These are phyloP conservation scores for Aeoliscus strigatus DNA, from an alignment of 2,797 vertebrate species.

Conservation along the genomic window DNA sequence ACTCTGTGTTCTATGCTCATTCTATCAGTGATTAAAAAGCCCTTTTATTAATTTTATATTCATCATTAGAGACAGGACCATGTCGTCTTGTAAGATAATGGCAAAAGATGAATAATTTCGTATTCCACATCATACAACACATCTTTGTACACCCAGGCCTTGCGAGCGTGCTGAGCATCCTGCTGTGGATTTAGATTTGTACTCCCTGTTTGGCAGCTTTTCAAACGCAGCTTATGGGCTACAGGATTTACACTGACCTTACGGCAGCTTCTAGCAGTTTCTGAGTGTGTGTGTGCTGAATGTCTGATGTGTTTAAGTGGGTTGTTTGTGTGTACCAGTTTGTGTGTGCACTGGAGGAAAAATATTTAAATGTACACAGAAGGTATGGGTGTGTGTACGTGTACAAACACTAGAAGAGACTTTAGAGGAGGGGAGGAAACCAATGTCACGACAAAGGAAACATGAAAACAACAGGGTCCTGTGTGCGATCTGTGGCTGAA, in stretches of 20 bases:
- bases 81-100: too few species aligned
- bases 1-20: too few species aligned
- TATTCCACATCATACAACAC: too few species aligned
- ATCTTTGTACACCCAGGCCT: constrained; percentile 7
- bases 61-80: too few species aligned
- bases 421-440: constrained; percentile 15
- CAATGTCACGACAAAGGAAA: constrained; percentile 31
- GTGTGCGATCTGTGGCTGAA: too few species aligned
- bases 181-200: constrained; percentile 42
- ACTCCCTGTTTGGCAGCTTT: constrained; percentile 36
- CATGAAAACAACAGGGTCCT: constrained; percentile 24
- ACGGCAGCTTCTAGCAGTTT: constrained; percentile 14
- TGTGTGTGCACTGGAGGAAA: constrained; percentile 4
- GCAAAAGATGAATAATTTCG: too few species aligned
- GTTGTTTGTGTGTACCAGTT: neutral
- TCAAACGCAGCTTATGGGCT: constrained; percentile 46
- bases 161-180: constrained; percentile 22
- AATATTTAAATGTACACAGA: constrained; percentile 8
- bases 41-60: too few species aligned
- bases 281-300: constrained; percentile 3
- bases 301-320: neutral
- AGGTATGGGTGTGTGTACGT: neutral
- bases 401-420: constrained; percentile 1
- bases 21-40: too few species aligned
- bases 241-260: constrained; percentile 36